These are phyloP conservation scores for Jacana jacana DNA, from an alignment of 2,113 vertebrate genomes.

Conservation along the genomic window DNA sequence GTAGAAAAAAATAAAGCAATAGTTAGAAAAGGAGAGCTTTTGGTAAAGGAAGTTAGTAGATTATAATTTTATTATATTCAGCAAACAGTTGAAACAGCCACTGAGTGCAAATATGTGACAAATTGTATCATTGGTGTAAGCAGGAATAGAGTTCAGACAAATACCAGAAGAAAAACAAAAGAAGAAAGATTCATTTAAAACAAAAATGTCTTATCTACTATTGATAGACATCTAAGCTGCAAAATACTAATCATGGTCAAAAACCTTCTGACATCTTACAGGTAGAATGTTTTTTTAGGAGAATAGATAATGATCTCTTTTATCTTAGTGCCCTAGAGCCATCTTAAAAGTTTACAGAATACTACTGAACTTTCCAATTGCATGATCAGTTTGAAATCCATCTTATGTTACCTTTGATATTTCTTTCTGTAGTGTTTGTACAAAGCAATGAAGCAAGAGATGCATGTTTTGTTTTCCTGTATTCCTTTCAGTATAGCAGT, in stretches of 20 bases:
- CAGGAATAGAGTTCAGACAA: background rate
- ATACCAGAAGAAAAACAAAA: background rate
- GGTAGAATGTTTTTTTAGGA: background rate
- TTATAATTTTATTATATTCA: background rate
- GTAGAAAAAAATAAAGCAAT: background rate
- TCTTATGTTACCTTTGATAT: slow-evolving; percentile 46
- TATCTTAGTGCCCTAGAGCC: slow-evolving; percentile 58
- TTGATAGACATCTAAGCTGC: background rate
- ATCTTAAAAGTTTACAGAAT: slow-evolving; percentile 14
- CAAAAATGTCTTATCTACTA: background rate
- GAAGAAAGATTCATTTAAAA: background rate
- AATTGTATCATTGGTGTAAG: background rate
- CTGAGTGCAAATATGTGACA: background rate
- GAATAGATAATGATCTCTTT: slow-evolving; percentile 12
- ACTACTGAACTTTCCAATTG: background rate
- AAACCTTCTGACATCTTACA: background rate
- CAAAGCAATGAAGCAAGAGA: background rate
- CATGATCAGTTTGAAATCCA: background rate
- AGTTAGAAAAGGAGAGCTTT: background rate
- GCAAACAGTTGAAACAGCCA: background rate
- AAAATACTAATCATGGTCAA: background rate
- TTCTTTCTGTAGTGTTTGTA: background rate
- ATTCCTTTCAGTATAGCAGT: background rate
- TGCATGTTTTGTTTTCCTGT: background rate
- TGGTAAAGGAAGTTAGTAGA: background rate